Percentiles rank a stretch among this genome's conserved stretches.
These are phyloP conservation scores for Macquaria ambigua DNA, from an alignment of 2,113 vertebrate genomes.

Conservation along the genomic window DNA sequence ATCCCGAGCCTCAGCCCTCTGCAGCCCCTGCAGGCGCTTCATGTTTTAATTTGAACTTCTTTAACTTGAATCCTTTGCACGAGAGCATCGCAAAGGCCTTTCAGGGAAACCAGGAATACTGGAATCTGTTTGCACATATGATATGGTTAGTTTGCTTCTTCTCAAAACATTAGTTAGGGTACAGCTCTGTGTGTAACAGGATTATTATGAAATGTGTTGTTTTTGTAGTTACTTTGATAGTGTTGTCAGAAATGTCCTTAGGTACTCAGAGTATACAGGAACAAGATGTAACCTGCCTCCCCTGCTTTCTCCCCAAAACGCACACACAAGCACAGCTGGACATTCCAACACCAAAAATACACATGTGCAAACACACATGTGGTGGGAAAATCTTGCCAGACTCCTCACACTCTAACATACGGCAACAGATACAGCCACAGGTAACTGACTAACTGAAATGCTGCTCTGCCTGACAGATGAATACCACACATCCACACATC, in stretches of 20 bases:
- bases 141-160: background rate
- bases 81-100: background rate
- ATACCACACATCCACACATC: background rate
- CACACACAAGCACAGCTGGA: constrained; percentile 17
- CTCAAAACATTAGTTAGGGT: background rate
- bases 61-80: background rate
- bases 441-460: background rate
- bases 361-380: constrained; percentile 21
- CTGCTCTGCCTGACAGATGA: background rate
- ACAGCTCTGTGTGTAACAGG: background rate
- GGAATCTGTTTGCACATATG: background rate
- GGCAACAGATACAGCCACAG: background rate
- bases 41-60: background rate
- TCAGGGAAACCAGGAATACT: background rate
- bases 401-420: background rate
- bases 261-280: background rate
- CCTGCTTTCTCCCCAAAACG: background rate
- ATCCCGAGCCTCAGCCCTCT: background rate
- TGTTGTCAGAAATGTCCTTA: background rate
- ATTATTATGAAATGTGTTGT: background rate
- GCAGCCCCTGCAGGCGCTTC: background rate
- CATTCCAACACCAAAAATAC: constrained; percentile 45
- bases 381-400: constrained; percentile 23
- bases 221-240: background rate
- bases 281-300: background rate